These are phyloP conservation scores for Drosophila peninsularis DNA, from an alignment of 2,888 invertebrate genomes.

Conservation along the genomic window DNA sequence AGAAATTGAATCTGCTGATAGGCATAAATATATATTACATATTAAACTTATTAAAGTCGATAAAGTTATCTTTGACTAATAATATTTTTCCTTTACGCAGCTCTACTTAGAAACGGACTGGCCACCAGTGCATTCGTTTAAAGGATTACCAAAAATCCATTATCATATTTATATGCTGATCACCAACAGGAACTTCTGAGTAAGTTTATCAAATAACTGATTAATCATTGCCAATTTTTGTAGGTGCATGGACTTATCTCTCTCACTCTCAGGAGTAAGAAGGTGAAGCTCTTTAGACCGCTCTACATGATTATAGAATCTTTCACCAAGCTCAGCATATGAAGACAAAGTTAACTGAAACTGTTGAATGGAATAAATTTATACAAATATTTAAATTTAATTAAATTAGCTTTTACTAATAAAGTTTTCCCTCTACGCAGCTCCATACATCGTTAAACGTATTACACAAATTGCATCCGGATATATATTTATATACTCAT, in stretches of 20 bases:
- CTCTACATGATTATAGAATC: too few species aligned
- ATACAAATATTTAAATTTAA: not conserved
- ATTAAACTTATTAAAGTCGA: not conserved
- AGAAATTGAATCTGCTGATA: not conserved
- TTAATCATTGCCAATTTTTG: too few species aligned
- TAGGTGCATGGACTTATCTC: too few species aligned
- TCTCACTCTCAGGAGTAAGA: too few species aligned
- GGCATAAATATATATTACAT: not conserved
- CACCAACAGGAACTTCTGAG: too few species aligned
- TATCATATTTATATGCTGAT: too few species aligned
- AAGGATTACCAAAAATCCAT: too few species aligned
- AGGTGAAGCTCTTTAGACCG: too few species aligned
- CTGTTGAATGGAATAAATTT: not conserved
- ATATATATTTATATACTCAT: slow-evolving; percentile 1
- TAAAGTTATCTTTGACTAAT: not conserved
- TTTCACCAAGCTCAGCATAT: not conserved
- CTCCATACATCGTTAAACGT: not conserved
- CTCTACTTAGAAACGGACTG: too few species aligned
- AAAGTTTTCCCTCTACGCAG: not conserved
- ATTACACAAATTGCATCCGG: not conserved
- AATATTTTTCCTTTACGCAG: not conserved
- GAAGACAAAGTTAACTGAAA: not conserved
- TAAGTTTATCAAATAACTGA: too few species aligned
- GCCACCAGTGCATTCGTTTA: too few species aligned
- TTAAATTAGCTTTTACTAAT: not conserved